Base-by-base conservation (phyloP, 2,888 invertebrate genomes). In the Lycophotia porphyrea region DNA sequence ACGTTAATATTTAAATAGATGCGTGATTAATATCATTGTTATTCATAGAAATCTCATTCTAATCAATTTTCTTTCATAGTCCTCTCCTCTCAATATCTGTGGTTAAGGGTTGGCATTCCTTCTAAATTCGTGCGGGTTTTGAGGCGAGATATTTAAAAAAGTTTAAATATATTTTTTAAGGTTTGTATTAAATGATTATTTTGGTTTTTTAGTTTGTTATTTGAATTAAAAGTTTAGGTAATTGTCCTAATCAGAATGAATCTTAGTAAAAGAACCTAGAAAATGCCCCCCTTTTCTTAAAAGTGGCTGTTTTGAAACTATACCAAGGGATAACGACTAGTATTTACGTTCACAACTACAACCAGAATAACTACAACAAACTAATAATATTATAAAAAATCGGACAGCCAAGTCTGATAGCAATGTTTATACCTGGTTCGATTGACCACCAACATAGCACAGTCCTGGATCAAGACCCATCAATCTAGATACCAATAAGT, bases 1-100 rank as follows among this genome's bases (percentile, higher is more conserved):
- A 73, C 24, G 34, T 63, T 64, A 71, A 63, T 67, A 74, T 58
- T 31, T 58, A 52, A 81, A 68, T 81, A 68, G n/a, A 79, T 69
- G n/a, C 81, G 74, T 87, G 86, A 89, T 88, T 87, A 87, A 79
- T 13, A 86, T 87, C 87, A 89, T 91, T 90, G 87, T 84, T 90
- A 91, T 90, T 91, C 90, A 91, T 89, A 81, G 76, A 86, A 87
- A 84, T 76, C 76, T 67, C 71, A 74, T 39, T 78, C 81, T 88
- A 90, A 91, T 90, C 74, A 80, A 84, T 76, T 81, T 82, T 81
- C 72, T 79, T 87, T 82, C 73, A 76, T 74, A 63, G 65, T 70
- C 42, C 58, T 42, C 42, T 42, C 63, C 61, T 65, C 44, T 49
- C 36, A 34, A 76, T 79, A 60, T 58, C 36, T 65, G 68, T 21